Evolutionary conservation across 2,113 vertebrate genomes (phyloP).

Genomic region (Amphiprion percula): DNA sequence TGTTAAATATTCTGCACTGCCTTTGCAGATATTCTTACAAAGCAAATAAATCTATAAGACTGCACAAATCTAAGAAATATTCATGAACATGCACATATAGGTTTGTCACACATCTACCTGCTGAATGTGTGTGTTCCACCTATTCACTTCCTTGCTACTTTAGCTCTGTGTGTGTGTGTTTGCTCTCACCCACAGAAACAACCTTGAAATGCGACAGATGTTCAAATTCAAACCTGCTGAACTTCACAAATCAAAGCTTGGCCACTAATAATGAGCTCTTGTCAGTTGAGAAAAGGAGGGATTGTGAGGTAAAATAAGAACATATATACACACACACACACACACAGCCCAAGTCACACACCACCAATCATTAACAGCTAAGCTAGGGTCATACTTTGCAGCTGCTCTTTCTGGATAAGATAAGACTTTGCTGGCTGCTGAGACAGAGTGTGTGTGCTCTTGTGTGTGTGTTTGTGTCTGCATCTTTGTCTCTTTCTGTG

Average conservation of each 20-base stretch:
- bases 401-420: slow-evolving; percentile 86
- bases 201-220: slow-evolving; percentile 82
- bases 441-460: slow-evolving; percentile 56
- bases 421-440: slow-evolving; percentile 78
- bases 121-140: slow-evolving; percentile 8
- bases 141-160: slow-evolving; percentile 58
- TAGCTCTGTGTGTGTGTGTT: neutral
- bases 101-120: slow-evolving; percentile 21
- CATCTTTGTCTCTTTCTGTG: slow-evolving; percentile 69
- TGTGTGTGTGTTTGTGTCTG: slow-evolving; percentile 57
- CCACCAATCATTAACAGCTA: slow-evolving; percentile 83
- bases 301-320: slow-evolving; percentile 44
- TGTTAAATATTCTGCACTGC: neutral
- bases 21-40: neutral
- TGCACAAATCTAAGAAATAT: slow-evolving; percentile 1
- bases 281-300: slow-evolving; percentile 71
- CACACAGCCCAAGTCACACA: slow-evolving; percentile 30
- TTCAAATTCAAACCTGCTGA: slow-evolving; percentile 77
- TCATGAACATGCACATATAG: slow-evolving; percentile 13
- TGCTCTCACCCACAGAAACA: slow-evolving; percentile 59
- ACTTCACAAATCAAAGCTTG: slow-evolving; percentile 85
- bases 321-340: slow-evolving; percentile 42
- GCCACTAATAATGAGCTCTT: slow-evolving; percentile 80
- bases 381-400: slow-evolving; percentile 78
- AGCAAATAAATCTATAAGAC: neutral